Base-by-base conservation (phyloP, 2,113 vertebrate species). In the Clinocottus analis region DNA sequence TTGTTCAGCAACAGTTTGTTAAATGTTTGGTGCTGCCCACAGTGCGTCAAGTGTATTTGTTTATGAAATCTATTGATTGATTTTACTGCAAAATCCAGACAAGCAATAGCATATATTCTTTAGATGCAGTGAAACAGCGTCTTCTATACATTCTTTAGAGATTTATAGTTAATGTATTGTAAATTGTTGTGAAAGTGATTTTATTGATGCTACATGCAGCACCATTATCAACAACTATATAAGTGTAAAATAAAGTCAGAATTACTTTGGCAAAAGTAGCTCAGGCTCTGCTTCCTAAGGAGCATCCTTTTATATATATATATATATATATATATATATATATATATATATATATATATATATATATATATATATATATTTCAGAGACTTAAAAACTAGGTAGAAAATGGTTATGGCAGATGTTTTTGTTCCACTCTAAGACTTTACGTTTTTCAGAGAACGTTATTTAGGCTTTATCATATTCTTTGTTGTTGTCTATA, bases 211-310 rank as follows among this genome's bases (percentile, higher is more conserved):
- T n/a, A n/a, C n/a, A n/a, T n/a, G n/a, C n/a, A n/a, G n/a, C n/a
- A n/a, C n/a, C n/a, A n/a, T n/a, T n/a, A n/a, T n/a, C n/a, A n/a
- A n/a, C n/a, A n/a, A n/a, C n/a, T n/a, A n/a, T n/a, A n/a, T n/a
- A n/a, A n/a, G n/a, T n/a, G n/a, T n/a, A n/a, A n/a, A n/a, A n/a
- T n/a, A n/a, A n/a, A n/a, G n/a, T n/a, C n/a, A n/a, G 37, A 9
- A 39, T 39, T 51, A 29, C 41, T 35, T 55, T 80, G 10, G 45
- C 33, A 19, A 29, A 31, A 33, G 45, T 61, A 61, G 55, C 64
- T 62, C 21, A 53, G 33, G 25, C 19, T 55, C 6, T 17, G 17
- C 33, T 41, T 67, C 25, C 55, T 5, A 16, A 9, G 23, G 21
- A 35, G 7, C 5, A n/a, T n/a, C n/a, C n/a, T n/a, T n/a, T n/a